phyloP scores from a whole-genome alignment of 2,888 invertebrate species.

The Drosophila tripunctata region DNA sequence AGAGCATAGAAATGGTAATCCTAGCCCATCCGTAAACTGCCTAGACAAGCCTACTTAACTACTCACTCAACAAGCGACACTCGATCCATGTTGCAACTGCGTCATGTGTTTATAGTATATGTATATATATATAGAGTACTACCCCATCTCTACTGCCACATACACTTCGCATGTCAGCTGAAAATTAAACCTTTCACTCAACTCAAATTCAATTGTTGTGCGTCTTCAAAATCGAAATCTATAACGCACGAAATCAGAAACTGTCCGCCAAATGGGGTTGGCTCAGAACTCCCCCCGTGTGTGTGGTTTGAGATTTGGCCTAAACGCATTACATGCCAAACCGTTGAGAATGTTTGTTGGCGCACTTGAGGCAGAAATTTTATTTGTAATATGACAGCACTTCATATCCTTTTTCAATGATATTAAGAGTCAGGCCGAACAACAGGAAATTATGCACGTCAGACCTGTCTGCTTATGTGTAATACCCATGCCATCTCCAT shows the following conservation, averaged over 20 bases:
- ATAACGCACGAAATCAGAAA: constrained; percentile 65
- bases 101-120: constrained; percentile 7
- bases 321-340: constrained; percentile 48
- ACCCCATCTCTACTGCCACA: background rate
- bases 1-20: constrained; percentile 65
- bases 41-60: constrained; percentile 69
- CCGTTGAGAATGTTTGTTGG: constrained; percentile 22
- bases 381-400: constrained; percentile 72
- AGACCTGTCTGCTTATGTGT: constrained; percentile 70
- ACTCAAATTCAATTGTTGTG: constrained; percentile 63
- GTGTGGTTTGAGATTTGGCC: constrained; percentile 37
- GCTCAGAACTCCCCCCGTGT: background rate
- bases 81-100: constrained; percentile 55
- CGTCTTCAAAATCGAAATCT: constrained; percentile 64
- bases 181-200: constrained; percentile 77
- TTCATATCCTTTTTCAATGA: constrained; percentile 69
- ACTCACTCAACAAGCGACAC: constrained; percentile 61
- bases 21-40: constrained; percentile 60
- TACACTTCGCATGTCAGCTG: constrained; percentile 60
- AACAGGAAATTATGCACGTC: constrained; percentile 72
- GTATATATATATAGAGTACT: background rate
- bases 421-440: constrained; percentile 51
- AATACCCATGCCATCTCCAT: constrained; percentile 48
- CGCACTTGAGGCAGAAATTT: constrained; percentile 60
- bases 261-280: constrained; percentile 36